A percentile compares a stretch with the other conserved stretches of the same genome.
phyloP scores from a whole-genome alignment of 1,140 invertebrate species.

The Ceratoteleas bidentatus region DNA sequence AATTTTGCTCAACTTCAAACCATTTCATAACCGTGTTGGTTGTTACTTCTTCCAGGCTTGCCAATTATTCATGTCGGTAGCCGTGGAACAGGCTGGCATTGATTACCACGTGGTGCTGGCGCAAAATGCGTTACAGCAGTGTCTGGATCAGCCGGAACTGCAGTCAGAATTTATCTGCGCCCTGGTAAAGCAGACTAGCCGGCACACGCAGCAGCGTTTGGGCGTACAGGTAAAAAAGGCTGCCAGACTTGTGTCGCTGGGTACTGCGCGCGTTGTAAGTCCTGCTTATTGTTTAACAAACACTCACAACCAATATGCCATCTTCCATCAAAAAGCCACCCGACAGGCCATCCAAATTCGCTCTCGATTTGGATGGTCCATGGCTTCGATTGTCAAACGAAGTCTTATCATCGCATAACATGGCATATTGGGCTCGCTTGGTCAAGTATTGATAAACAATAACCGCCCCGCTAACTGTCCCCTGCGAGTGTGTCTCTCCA shows the following conservation, averaged over 20 bases:
- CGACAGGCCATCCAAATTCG: constrained; percentile 14
- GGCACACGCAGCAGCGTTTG: constrained; percentile 90
- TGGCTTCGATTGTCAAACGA: constrained; percentile 39
- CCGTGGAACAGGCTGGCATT: constrained; percentile 95
- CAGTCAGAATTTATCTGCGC: constrained; percentile 96
- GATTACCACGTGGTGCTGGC: constrained; percentile 97
- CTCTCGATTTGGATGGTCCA: constrained; percentile 28
- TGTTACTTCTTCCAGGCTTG: constrained; percentile 86
- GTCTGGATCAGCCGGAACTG: constrained; percentile 92
- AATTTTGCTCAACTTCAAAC: background rate
- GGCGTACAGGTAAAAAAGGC: constrained; percentile 94
- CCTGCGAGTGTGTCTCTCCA: constrained; percentile 19
- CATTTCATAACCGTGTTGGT: too few species aligned
- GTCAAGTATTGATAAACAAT: constrained; percentile 77
- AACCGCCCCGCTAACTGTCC: constrained; percentile 29
- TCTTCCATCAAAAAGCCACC: constrained; percentile 67
- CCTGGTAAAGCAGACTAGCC: constrained; percentile 95
- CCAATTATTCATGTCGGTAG: constrained; percentile 96
- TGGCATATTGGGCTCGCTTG: constrained; percentile 78
- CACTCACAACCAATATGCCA: constrained; percentile 76
- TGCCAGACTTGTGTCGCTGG: constrained; percentile 81
- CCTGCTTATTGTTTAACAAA: constrained; percentile 82
- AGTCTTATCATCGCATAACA: constrained; percentile 62
- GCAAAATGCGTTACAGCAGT: constrained; percentile 95
- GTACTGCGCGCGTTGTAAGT: constrained; percentile 84